Conservation (phyloP, 1,140 invertebrate species). For the Aphelenchoides avenae region DNA sequence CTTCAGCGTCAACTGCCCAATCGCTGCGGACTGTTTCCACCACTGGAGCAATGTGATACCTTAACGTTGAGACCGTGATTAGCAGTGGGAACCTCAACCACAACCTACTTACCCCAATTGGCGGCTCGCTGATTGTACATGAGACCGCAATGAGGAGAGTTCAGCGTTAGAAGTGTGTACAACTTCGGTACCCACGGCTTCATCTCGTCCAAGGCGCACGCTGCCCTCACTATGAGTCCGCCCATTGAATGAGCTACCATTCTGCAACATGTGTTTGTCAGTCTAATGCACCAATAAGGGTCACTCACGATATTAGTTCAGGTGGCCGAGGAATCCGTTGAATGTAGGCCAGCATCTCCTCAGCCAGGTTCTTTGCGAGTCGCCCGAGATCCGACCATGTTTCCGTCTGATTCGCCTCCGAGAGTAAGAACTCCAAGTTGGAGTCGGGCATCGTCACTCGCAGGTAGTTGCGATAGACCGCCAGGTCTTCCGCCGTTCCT, state of each 20-base stretch:
- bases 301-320: constrained; percentile 17
- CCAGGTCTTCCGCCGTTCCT: constrained; percentile 29
- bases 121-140: constrained; percentile 30
- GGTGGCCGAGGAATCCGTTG: constrained; percentile 15
- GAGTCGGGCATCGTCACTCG: constrained; percentile 22
- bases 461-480: constrained; percentile 28
- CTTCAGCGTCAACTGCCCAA: constrained; percentile 27
- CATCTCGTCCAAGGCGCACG: constrained; percentile 15
- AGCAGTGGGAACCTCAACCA: constrained; percentile 1
- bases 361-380: constrained; percentile 33
- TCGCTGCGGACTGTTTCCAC: constrained; percentile 30
- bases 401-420: constrained; percentile 37
- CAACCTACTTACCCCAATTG: constrained; percentile 26
- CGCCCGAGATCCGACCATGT: constrained; percentile 25
- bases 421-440: constrained; percentile 31
- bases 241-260: constrained; percentile 32
- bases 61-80: constrained; percentile 21
- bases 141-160: constrained; percentile 27
- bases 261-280: constrained; percentile 7
- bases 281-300: constrained; percentile 17
- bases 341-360: constrained; percentile 26
- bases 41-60: constrained; percentile 26
- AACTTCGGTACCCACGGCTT: constrained; percentile 13
- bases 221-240: constrained; percentile 25
- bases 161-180: constrained; percentile 27